Evolutionary conservation across 1,140 invertebrate species (phyloP), one percentile per base, ranked within the genome.

Genomic region (Cotesia typhae): DNA sequence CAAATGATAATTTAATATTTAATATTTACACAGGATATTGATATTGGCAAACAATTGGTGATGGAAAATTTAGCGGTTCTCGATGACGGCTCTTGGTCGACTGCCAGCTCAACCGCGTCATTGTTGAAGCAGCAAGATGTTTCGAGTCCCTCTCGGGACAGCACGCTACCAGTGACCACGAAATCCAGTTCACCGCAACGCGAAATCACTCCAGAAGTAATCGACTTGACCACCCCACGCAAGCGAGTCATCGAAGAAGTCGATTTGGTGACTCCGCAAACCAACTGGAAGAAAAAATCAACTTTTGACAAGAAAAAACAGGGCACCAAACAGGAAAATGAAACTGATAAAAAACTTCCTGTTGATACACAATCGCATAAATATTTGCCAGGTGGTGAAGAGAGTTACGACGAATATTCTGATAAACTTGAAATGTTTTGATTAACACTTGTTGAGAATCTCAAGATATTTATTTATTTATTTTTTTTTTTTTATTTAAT

Each of bases 31-130:
- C 65, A 83, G 82, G 69, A 77, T 4, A 75, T 83, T 37, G 79
- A 82, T 53, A 69, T 84, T 10, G 79, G 77, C 28, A 60, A 78
- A 14, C 73, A 78, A n/a, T 20, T 84, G 55, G 74, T 84, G 47
- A 73, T 69, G 3, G 77, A 79, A 4, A 71, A 69, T 47, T 35
- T 80, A 6, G 83, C 80, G 5, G 69, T 68, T 20, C 10, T 64
- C 3, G 74, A 76, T 1, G 72, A 73, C 35, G 78, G 74, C 5
- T 38, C 72, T 61, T 77, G 74, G 78, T 77, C 75, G 2, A 57
- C 72, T 17, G 70, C 77, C 7, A 78, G 76, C 60, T 77, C 77
- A 14, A 77, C 76, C 10, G 41, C 76, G 9, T 79, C 78, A 0
- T 35, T 74, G 55, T 74, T 74, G 0, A 75, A 66, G 41, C 73